Evolutionary conservation across 2,113 vertebrate genomes (phyloP).

Genomic region (Verasper variegatus): DNA sequence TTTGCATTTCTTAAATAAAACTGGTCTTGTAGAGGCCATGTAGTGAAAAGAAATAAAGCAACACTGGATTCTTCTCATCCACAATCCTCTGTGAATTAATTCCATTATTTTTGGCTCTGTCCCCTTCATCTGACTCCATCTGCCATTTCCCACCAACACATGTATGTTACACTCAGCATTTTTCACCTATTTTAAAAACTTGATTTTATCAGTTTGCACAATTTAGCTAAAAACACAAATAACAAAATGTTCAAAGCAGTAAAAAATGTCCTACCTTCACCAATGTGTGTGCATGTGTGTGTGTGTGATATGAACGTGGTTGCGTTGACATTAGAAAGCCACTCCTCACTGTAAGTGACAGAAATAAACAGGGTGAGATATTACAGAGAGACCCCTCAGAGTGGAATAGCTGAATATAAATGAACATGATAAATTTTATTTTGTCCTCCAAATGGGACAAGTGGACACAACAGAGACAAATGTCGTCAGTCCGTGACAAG

Average conservation of each 20-base stretch:
- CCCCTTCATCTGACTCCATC: slow-evolving; percentile 10
- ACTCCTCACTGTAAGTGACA: background rate
- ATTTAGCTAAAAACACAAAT: slow-evolving; percentile 6
- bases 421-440: background rate
- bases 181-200: background rate
- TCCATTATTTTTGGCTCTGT: slow-evolving; percentile 30
- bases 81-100: slow-evolving; percentile 68
- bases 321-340: background rate
- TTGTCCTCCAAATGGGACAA: background rate
- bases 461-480: background rate
- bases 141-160: slow-evolving; percentile 14
- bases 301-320: slow-evolving; percentile 49
- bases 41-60: slow-evolving; percentile 81
- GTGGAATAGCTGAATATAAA: background rate
- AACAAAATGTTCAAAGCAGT: background rate
- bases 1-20: slow-evolving; percentile 80
- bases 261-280: background rate
- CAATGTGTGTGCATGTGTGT: slow-evolving; percentile 5
- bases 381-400: slow-evolving; percentile 3
- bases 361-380: background rate
- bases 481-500: background rate
- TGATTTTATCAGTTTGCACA: background rate
- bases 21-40: slow-evolving; percentile 73
- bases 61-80: slow-evolving; percentile 80
- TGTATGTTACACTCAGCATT: slow-evolving; percentile 7